These are phyloP conservation scores for Hemaris fuciformis DNA, from an alignment of 2,888 invertebrate species.

Conservation along the genomic window DNA sequence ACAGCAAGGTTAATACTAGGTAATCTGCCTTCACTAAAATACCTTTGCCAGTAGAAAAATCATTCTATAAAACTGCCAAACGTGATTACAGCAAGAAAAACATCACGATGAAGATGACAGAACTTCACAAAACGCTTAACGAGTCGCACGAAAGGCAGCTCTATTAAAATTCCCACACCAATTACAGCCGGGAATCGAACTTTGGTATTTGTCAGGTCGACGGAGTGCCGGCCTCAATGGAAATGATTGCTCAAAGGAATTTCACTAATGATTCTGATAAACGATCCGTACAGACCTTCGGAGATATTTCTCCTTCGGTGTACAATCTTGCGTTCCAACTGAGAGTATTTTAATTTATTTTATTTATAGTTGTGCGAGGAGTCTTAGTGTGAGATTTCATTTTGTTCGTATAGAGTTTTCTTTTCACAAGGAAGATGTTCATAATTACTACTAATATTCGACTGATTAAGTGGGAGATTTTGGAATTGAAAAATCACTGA, in stretches of 20 bases:
- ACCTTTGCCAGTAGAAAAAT: not conserved
- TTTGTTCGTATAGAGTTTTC: too few relatives aligned
- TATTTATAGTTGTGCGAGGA: not conserved
- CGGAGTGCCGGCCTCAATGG: not conserved
- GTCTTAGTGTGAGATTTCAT: not conserved
- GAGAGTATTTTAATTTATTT: not conserved
- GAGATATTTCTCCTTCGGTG: not conserved
- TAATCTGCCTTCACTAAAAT: too few relatives aligned
- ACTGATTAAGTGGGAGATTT: too few relatives aligned
- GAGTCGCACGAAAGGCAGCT: conserved; percentile 22
- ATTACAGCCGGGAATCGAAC: conserved; percentile 30
- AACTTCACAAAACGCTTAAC: conserved; percentile 16
- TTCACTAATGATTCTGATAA: conserved; percentile 9
- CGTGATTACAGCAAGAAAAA: conserved; percentile 2
- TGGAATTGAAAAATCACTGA: too few relatives aligned
- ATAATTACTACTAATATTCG: too few relatives aligned
- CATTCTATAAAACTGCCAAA: not conserved
- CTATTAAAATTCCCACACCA: conserved; percentile 36
- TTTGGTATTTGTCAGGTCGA: conserved; percentile 18
- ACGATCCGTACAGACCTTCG: not conserved
- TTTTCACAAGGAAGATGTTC: not conserved
- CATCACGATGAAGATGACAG: conserved; percentile 18
- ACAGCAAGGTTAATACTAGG: too few relatives aligned
- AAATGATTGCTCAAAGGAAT: conserved; percentile 12
- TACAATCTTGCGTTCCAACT: not conserved